Base-by-base conservation (phyloP, 2,113 vertebrate species). In the Mus spicilegus region DNA sequence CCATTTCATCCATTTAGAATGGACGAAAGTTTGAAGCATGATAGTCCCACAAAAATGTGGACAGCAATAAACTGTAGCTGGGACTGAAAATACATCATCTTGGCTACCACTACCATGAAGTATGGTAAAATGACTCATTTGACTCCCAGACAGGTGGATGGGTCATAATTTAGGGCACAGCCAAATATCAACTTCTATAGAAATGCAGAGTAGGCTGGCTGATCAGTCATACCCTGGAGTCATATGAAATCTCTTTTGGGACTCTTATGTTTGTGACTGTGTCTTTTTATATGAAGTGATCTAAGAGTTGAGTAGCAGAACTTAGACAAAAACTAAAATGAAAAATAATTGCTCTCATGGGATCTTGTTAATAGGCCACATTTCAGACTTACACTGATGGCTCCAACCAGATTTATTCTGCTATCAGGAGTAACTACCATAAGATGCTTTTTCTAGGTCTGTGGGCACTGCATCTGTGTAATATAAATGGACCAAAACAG, bases 81-180 rank as follows among this genome's bases (percentile, higher is more conserved):
- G 46, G 3, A 87, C 13, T 39, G 1, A 78, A 91, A 17, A 84
- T 5, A 30, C 2, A 75, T 56, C 19, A 80, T 85, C 70, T 78
- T 70, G 5, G 13, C 19, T 70, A 92, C 22, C 8, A 76, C 33
- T 94, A 87, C 67, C 26, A 96, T 16, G 69, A 95, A 96, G 65
- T 94, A 36, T 67, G 87, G 10, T 19, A 42, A 95, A 90, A 87
- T 42, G 49, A 84, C 61, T 28, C 14, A 70, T 90, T 92, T 42
- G 3, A 49, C 20, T 86, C 30, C 11, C 16, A 65, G 72, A 14
- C 7, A 82, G 3, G 30, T 49, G 58, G 6, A 7, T 51, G 19
- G 30, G 22, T 30, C 12, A 67, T 51, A 76, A 81, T 33, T 2
- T 73, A 85, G 20, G 12, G 20, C 5, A 24, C 63, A 1, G 7